phyloP scores from a whole-genome alignment of 1,140 invertebrate genomes.

The Aphelinus atriplicis region DNA sequence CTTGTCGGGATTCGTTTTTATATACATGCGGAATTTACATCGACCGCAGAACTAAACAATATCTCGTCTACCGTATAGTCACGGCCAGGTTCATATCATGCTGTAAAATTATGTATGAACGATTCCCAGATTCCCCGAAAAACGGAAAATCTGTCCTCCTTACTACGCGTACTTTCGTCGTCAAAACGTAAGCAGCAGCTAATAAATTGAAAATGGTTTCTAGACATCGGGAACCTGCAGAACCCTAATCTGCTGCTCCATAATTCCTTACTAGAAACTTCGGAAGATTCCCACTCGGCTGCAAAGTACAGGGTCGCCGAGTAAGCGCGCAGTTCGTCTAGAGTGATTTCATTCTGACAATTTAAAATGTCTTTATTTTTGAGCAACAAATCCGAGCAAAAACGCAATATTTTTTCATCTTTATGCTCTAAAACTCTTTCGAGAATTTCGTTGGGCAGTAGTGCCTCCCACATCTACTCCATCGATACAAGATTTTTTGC shows the following conservation, averaged over 20 bases:
- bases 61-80: conserved; percentile 51
- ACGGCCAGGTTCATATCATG: conserved; percentile 17
- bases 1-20: conserved; percentile 48
- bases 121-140: conserved; percentile 45
- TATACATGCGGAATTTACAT: conserved; percentile 48
- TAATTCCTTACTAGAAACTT: conserved; percentile 19
- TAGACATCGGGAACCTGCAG: conserved; percentile 29
- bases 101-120: conserved; percentile 27
- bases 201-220: conserved; percentile 31
- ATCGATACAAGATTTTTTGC: conserved; percentile 7
- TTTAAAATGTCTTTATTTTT: conserved; percentile 8
- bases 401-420: conserved; percentile 28
- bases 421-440: conserved; percentile 34
- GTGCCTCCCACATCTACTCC: conserved; percentile 30
- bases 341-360: conserved; percentile 35
- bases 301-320: conserved; percentile 39
- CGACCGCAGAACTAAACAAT: conserved; percentile 48
- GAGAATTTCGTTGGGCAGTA: conserved; percentile 26
- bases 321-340: conserved; percentile 37
- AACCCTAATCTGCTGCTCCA: conserved; percentile 33
- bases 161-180: conserved; percentile 26
- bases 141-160: conserved; percentile 39
- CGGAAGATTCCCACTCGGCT: conserved; percentile 23
- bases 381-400: conserved; percentile 5
- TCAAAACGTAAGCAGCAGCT: conserved; percentile 39